phyloP scores from a whole-genome alignment of 2,888 invertebrate species.

The Drosophila aldrichi region DNA sequence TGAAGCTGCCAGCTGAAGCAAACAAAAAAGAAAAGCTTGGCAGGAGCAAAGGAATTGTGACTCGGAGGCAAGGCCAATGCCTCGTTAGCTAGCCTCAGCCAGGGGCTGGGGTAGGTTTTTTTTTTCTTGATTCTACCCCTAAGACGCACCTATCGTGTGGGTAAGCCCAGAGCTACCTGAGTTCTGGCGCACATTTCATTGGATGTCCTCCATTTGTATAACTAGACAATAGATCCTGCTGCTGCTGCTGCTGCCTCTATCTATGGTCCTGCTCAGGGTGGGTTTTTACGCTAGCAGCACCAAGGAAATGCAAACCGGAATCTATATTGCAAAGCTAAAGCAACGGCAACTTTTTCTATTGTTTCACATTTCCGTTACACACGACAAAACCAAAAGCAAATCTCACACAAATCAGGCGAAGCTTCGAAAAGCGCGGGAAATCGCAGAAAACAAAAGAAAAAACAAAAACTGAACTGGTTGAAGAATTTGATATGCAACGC shows the following conservation, averaged over 20 bases:
- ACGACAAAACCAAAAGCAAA: conserved; percentile 1
- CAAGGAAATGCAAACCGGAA: conserved; percentile 66
- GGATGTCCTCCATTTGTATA: conserved; percentile 51
- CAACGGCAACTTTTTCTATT: conserved; percentile 22
- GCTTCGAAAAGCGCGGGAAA: conserved; percentile 20
- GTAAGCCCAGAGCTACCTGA: conserved; percentile 58
- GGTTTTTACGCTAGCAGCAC: conserved; percentile 39
- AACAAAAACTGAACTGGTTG: not conserved
- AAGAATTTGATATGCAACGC: conserved; percentile 5
- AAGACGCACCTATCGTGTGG: conserved; percentile 55
- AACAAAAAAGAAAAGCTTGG: conserved; percentile 4
- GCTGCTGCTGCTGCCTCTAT: not conserved
- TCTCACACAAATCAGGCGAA: not conserved
- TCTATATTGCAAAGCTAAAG: conserved; percentile 11
- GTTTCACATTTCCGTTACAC: conserved; percentile 15
- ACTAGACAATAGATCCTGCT: conserved; percentile 21
- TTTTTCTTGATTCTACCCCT: conserved; percentile 42
- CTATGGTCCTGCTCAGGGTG: conserved; percentile 33
- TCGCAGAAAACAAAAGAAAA: conserved; percentile 8
- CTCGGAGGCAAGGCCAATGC: conserved; percentile 14
- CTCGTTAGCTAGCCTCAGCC: conserved; percentile 15
- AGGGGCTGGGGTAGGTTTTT: conserved; percentile 47
- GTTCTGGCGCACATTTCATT: conserved; percentile 46
- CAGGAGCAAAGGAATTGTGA: conserved; percentile 19
- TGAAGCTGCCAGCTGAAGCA: conserved; percentile 11